Conservation (phyloP, 2,113 vertebrate species). For the Acanthisitta chloris region DNA sequence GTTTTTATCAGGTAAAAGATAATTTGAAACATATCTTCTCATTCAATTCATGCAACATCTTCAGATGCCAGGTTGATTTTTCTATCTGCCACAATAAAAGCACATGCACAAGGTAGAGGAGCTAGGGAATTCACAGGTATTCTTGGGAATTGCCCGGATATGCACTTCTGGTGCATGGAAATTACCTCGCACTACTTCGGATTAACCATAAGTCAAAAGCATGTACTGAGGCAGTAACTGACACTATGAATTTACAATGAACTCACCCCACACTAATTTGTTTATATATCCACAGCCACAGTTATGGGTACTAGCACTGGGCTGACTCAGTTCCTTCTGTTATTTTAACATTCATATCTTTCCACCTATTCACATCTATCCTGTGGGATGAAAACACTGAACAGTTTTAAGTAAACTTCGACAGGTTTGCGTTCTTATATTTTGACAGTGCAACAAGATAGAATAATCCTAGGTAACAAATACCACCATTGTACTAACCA, state of each 20-base stretch:
- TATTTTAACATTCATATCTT: not conserved
- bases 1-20: not conserved
- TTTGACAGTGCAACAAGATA: not conserved
- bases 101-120: not conserved
- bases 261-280: not conserved
- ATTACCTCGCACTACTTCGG: not conserved
- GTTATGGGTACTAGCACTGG: not conserved
- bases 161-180: not conserved
- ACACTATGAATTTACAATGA: not conserved
- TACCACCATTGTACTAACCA: not conserved
- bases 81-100: not conserved
- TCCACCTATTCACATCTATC: not conserved
- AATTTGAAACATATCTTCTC: not conserved
- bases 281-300: not conserved
- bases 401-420: not conserved
- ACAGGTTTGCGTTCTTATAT: not conserved
- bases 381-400: not conserved
- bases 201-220: not conserved
- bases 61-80: not conserved
- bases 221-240: not conserved
- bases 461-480: not conserved
- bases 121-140: not conserved
- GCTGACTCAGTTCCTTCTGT: not conserved
- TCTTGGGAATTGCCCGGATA: not conserved
- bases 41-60: not conserved